phyloP scores from a whole-genome alignment of 2,113 vertebrate species.

The Psittacula cyanocephala region DNA sequence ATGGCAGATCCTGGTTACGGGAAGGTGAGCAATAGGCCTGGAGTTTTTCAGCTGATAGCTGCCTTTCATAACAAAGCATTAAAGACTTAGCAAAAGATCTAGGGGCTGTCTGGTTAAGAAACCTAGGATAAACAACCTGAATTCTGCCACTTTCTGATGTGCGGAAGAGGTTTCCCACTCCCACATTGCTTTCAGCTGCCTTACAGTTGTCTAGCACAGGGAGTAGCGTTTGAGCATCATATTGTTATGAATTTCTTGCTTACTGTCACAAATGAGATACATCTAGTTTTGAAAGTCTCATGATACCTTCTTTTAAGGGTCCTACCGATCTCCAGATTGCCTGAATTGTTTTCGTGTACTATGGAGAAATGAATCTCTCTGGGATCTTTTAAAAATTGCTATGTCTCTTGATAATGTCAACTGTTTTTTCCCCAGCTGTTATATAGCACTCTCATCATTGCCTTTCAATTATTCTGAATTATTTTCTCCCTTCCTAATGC shows the following conservation, averaged over 20 bases:
- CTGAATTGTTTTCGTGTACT: not conserved
- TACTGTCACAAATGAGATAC: not conserved
- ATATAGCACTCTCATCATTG: not conserved
- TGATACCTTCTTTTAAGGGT: not conserved
- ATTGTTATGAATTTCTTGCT: not conserved
- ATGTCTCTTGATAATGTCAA: not conserved
- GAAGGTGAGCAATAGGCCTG: slow-evolving; percentile 19
- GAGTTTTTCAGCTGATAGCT: slow-evolving; percentile 45
- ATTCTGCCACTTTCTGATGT: slow-evolving; percentile 23
- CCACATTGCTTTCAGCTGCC: not conserved
- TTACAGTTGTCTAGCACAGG: not conserved
- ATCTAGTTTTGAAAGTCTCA: not conserved
- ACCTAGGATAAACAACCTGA: slow-evolving; percentile 27
- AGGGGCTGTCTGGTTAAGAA: not conserved
- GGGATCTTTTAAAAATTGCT: not conserved
- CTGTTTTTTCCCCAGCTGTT: not conserved
- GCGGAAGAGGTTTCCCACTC: not conserved
- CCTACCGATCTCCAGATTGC: not conserved
- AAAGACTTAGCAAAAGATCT: slow-evolving; percentile 37
- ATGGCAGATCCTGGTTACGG: not conserved
- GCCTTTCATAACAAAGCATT: slow-evolving; percentile 55
- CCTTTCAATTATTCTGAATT: not conserved
- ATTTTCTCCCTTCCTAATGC: not conserved
- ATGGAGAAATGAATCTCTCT: not conserved
- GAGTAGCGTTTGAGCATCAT: not conserved